These are phyloP conservation scores for Rachycentron canadum DNA, from an alignment of 2,797 vertebrate species.

Conservation along the genomic window DNA sequence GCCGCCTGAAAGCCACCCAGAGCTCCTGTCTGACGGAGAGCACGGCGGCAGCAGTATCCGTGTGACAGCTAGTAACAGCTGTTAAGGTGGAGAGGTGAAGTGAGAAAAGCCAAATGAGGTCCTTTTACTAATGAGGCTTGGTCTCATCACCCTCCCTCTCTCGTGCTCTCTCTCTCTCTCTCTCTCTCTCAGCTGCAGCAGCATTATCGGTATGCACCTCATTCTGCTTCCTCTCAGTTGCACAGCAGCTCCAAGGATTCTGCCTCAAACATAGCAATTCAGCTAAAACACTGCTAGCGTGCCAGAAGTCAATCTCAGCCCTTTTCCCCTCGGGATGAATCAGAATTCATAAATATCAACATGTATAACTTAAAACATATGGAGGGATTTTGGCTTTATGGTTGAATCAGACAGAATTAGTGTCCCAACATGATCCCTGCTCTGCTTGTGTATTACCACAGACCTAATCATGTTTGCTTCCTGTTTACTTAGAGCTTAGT, in stretches of 20 bases:
- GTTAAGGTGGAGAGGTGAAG: conserved; percentile 77
- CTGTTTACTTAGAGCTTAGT: conserved; percentile 33
- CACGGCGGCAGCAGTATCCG: conserved; percentile 30
- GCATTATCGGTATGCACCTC: conserved; percentile 77
- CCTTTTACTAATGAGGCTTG: conserved; percentile 78
- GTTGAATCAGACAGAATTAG: conserved; percentile 32
- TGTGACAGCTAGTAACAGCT: conserved; percentile 74
- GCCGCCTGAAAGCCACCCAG: conserved; percentile 42
- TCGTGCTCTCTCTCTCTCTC: conserved; percentile 2
- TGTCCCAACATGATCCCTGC: conserved; percentile 16
- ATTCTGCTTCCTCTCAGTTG: conserved; percentile 72
- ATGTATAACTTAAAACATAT: conserved; percentile 46
- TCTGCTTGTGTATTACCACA: conserved; percentile 5
- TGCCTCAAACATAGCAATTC: conserved; percentile 74
- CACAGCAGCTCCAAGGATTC: conserved; percentile 72
- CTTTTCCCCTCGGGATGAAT: conserved; percentile 45
- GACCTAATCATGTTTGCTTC: conserved; percentile 20
- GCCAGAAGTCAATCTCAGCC: conserved; percentile 65
- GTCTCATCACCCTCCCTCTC: conserved; percentile 34
- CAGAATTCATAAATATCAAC: conserved; percentile 76
- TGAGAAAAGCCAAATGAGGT: conserved; percentile 76
- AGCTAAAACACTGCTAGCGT: conserved; percentile 61
- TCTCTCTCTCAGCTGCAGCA: conserved; percentile 71
- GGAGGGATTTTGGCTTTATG: conserved; percentile 32
- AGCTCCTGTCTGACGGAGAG: conserved; percentile 30